Evolutionary conservation across 2,888 invertebrate genomes (phyloP), one percentile per base, ranked within the genome.

Genomic region (Drosophila neutralis): DNA sequence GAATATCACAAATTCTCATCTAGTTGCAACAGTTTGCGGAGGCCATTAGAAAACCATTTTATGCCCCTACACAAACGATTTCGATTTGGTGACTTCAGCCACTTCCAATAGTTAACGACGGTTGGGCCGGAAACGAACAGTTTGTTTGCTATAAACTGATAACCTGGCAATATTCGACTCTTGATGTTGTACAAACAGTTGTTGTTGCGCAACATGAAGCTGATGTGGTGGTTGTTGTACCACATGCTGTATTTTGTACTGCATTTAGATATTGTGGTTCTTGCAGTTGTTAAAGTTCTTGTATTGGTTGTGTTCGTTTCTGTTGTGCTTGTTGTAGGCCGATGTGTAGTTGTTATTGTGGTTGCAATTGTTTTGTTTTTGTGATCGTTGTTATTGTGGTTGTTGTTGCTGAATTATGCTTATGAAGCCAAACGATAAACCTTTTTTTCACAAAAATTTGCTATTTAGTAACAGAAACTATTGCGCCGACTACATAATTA

Each of bases 1-100:
- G 91, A 36, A 85, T 67, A 84, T 91, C 91, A 57, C 91, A 91
- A 51, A 77, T 77, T 31, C 89, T 90, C 67, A 89, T 73, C 40
- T 78, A 91, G 56, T 85, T 90, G 75, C 91, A 91, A 10, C 80
- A 83, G 10, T 69, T 57, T 0, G 82, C 79, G 3, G 90, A 90
- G 8, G 83, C 82, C 56, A 90, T 49, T 15, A 86, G 69, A 49
- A 87, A 86, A 1, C 90, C 90, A 27, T 91, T 74, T 4, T 78
- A 80, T 48, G 85, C 90, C 13, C 79, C 83, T 2, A 57, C 56
- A 45, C 91, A 91, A 1, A 72, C 80, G 21, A 77, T 38, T 36
- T 78, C 65, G 31, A 77, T 51, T 24, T 73, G 57, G 45, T 36
- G 5, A 53, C 18, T 38, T 70, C 66, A 33, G 56, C 11, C 5